These are phyloP conservation scores for Lasiurus cinereus DNA, from an alignment of 2,113 vertebrate species.

Conservation along the genomic window DNA sequence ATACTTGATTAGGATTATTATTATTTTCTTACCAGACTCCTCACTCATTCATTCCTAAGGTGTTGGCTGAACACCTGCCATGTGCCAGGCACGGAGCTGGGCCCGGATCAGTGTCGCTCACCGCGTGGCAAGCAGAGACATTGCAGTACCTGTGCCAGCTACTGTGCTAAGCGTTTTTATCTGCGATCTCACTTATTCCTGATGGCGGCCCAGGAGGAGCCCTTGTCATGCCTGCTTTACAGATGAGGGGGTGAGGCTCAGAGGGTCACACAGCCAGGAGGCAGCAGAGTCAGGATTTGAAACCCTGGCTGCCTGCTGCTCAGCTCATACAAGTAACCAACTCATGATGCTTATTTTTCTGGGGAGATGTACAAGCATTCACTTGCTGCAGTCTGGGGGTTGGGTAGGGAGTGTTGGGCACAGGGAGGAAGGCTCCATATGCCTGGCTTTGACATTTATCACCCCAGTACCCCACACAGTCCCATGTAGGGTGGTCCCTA, in stretches of 20 bases:
- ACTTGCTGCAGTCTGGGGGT: neutral
- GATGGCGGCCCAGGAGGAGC: neutral
- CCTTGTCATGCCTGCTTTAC: neutral
- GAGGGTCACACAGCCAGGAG: neutral
- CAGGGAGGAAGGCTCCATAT: neutral
- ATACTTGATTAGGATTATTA: neutral
- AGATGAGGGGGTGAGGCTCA: neutral
- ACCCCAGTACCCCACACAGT: neutral
- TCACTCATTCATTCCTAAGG: neutral
- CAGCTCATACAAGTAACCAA: too few relatives aligned
- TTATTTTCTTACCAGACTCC: neutral
- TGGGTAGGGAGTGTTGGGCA: neutral
- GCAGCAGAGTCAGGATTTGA: neutral
- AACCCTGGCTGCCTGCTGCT: neutral
- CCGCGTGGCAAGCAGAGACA: neutral
- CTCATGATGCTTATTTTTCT: too few relatives aligned
- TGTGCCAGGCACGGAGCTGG: neutral
- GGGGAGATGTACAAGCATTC: neutral
- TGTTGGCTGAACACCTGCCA: neutral
- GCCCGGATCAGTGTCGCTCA: neutral
- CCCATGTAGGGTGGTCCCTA: neutral
- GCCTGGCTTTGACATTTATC: conserved; percentile 34
- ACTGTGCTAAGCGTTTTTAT: neutral
- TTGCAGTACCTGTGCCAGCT: neutral
- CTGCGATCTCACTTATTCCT: neutral